phyloP scores from a whole-genome alignment of 1,140 invertebrate genomes.

The Pseudomyrmex gracilis region DNA sequence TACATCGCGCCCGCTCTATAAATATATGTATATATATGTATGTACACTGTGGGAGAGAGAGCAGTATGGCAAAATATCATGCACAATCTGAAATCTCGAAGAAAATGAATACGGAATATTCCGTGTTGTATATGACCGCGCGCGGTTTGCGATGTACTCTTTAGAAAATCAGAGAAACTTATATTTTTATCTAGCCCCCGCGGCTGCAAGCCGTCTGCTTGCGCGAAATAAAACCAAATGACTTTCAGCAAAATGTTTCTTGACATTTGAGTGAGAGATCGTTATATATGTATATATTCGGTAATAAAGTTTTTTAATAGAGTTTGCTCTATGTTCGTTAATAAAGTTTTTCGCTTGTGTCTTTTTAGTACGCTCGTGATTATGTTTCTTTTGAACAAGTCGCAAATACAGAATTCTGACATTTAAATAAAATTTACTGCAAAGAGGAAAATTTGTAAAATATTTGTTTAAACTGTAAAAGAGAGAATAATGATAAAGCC shows the following conservation, averaged over 20 bases:
- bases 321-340: too few relatives aligned
- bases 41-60: too few relatives aligned
- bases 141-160: background rate
- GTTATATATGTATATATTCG: too few relatives aligned
- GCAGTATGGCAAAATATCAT: constrained; percentile 1
- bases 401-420: too few relatives aligned
- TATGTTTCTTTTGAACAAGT: too few relatives aligned
- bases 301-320: too few relatives aligned
- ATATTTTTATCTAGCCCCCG: background rate
- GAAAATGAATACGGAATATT: constrained; percentile 2
- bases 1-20: background rate
- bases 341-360: too few relatives aligned
- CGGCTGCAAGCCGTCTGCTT: background rate
- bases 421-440: too few relatives aligned
- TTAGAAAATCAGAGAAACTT: constrained; percentile 1
- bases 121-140: background rate
- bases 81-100: background rate
- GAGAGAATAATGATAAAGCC: too few relatives aligned
- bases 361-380: too few relatives aligned
- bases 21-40: background rate
- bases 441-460: too few relatives aligned
- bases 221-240: background rate
- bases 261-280: background rate
- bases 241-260: background rate
- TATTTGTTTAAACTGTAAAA: too few relatives aligned